Conservation (phyloP, 1,140 invertebrate species). For the Aphelinus certus region DNA sequence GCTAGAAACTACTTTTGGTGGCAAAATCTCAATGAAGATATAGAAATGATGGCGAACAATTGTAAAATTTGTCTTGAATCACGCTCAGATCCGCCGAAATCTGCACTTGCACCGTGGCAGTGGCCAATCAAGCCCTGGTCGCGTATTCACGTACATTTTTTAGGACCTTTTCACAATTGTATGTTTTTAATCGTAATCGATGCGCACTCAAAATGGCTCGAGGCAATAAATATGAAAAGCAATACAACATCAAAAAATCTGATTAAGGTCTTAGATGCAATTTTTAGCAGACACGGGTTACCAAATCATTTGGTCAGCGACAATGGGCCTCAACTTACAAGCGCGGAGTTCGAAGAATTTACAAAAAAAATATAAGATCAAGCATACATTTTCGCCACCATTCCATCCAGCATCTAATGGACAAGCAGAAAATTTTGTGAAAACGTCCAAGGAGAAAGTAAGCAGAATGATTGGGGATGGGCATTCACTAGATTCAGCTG, state of each 20-base stretch:
- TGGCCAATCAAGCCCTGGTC: constrained; percentile 51
- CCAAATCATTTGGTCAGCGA: constrained; percentile 35
- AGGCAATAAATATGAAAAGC: constrained; percentile 17
- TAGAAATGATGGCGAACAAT: constrained; percentile 27
- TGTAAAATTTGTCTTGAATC: constrained; percentile 20
- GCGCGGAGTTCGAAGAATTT: constrained; percentile 45
- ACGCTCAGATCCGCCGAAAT: constrained; percentile 37
- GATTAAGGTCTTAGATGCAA: constrained; percentile 17
- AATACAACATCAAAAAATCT: constrained; percentile 34
- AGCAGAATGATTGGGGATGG: constrained; percentile 39
- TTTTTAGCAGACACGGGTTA: constrained; percentile 35
- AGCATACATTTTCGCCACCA: constrained; percentile 49
- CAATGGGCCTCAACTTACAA: constrained; percentile 43
- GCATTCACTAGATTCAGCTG: too few relatives aligned
- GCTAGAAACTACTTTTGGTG: constrained; percentile 46
- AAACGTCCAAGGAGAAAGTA: constrained; percentile 51
- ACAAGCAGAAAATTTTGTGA: constrained; percentile 51
- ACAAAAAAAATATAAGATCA: constrained; percentile 44
- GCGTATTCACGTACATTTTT: constrained; percentile 25
- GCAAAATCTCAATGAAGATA: constrained; percentile 17
- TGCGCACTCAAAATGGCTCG: constrained; percentile 32
- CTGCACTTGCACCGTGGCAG: constrained; percentile 49
- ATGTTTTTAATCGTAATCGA: constrained; percentile 31
- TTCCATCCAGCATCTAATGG: constrained; percentile 55
- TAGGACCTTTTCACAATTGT: constrained; percentile 16